A percentile compares a stretch with the other conserved stretches of the same genome.
Evolutionary conservation across 2,888 invertebrate genomes (phyloP).

Genomic region (Orchesella flavescens): DNA sequence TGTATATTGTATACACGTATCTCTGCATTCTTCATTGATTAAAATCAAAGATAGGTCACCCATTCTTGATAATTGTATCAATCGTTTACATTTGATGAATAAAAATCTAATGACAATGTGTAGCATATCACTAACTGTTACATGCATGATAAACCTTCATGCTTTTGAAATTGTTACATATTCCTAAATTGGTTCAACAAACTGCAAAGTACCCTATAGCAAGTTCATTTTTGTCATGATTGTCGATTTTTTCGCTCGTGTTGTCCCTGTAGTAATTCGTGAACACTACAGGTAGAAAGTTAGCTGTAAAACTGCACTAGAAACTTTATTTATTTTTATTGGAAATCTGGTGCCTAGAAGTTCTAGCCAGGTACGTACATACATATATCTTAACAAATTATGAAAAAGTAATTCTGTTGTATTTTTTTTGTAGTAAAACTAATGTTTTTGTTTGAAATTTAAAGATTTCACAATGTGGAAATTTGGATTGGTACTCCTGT

Average conservation of each 20-base stretch:
- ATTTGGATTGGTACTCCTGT: not conserved
- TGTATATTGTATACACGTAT: not conserved
- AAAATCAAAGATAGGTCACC: slow-evolving; percentile 27
- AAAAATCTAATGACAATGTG: too few species aligned
- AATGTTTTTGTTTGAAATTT: not conserved
- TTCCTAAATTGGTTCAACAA: too few species aligned
- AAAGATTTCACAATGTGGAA: slow-evolving; percentile 34
- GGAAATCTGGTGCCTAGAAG: not conserved
- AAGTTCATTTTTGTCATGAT: too few species aligned
- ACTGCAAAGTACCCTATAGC: too few species aligned
- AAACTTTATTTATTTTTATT: not conserved
- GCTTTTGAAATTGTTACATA: too few species aligned
- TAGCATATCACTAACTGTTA: too few species aligned
- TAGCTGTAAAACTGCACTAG: not conserved
- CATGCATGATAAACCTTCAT: too few species aligned
- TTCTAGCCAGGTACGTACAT: not conserved
- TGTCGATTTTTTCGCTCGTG: too few species aligned
- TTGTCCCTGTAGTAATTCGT: too few species aligned
- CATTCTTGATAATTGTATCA: not conserved
- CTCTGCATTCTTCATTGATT: slow-evolving; percentile 28
- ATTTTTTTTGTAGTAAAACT: not conserved
- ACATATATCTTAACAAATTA: not conserved
- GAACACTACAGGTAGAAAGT: not conserved
- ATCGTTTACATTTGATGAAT: too few species aligned
- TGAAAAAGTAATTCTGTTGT: not conserved